Base-by-base conservation (phyloP, 2,888 invertebrate species). In the Uloborus plumipes region DNA sequence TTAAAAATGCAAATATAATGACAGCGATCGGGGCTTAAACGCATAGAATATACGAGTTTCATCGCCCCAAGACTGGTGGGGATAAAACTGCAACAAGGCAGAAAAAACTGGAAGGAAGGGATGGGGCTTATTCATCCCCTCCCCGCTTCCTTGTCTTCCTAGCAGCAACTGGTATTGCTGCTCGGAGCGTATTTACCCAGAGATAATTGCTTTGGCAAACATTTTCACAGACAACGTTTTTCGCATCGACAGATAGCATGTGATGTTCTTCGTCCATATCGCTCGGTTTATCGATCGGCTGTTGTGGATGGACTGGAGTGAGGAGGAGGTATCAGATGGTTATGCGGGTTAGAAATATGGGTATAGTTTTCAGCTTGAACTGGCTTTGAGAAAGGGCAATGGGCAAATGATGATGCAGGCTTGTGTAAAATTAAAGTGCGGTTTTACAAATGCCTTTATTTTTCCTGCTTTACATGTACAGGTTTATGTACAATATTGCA, bases 151-250 rank as follows among this genome's bases (percentile, higher is more conserved):
- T 20, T 55, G 55, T 20, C 26, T 55, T 73, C 31, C 58, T 64
- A n/a, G 22, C 74, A 70, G 80, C 74, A 81, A 81, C 74, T 81
- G 74, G 80, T 81, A 75, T 74, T 70, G 67, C 51, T 47, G 80
- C 80, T 74, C 70, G 58, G 39, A 73, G 74, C 74, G 73, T 81
- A 81, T 81, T 81, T 81, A 81, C 80, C 49, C 74, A 70, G 50
- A 55, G 80, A 81, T 81, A 81, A 81, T 81, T 81, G 80, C 80
- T 75, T 81, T 74, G 74, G 74, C 80, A 81, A 81, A 81, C 80
- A 81, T 81, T 81, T 81, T 81, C 80, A 58, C 80, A 81, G 80
- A 75, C 78, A 66, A 50, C 80, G 80, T 81, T 81, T 81, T 81
- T 81, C 80, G 80, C 74, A 81, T 81, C 80, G 80, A 74, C 74